Percentiles rank a stretch among this genome's conserved stretches.
These are phyloP conservation scores for Zelleria hepariella DNA, from an alignment of 2,888 invertebrate species.

Conservation along the genomic window DNA sequence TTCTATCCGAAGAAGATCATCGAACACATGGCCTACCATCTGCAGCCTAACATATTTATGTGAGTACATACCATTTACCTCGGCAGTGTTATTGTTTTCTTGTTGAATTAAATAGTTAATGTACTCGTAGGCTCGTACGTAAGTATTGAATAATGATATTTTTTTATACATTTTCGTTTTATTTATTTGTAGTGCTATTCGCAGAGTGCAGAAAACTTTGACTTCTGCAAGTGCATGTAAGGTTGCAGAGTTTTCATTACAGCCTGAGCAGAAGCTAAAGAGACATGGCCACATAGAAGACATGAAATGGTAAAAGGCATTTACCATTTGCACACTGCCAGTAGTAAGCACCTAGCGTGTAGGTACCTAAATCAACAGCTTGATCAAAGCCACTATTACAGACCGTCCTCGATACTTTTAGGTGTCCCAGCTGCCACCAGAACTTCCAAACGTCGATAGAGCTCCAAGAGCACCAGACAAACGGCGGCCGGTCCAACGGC, in stretches of 20 bases:
- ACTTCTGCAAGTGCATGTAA: background rate
- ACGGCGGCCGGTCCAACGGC: conserved; percentile 58
- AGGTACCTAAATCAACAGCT: too few relatives aligned
- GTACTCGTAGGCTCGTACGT: too few relatives aligned
- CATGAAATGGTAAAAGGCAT: too few relatives aligned
- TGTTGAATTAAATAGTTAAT: too few relatives aligned
- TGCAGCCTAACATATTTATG: conserved; percentile 63
- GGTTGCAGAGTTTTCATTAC: background rate
- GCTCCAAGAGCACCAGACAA: conserved; percentile 49
- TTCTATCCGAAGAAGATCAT: conserved; percentile 65
- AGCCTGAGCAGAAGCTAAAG: too few relatives aligned
- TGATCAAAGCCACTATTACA: background rate
- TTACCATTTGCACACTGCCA: background rate
- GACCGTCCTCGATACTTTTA: conserved; percentile 14
- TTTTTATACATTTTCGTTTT: background rate
- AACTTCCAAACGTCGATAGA: conserved; percentile 63
- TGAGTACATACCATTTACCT: conserved; percentile 24
- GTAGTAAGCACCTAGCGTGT: too few relatives aligned
- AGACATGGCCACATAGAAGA: too few relatives aligned
- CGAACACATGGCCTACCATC: conserved; percentile 63
- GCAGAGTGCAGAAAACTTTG: background rate
- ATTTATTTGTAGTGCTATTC: background rate
- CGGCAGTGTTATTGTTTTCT: background rate
- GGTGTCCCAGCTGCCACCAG: conserved; percentile 59
- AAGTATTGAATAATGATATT: background rate